A percentile compares a stretch with the other conserved stretches of the same genome.
These are phyloP conservation scores for Gymnorhina tibicen DNA, from an alignment of 2,113 vertebrate genomes.

Conservation along the genomic window DNA sequence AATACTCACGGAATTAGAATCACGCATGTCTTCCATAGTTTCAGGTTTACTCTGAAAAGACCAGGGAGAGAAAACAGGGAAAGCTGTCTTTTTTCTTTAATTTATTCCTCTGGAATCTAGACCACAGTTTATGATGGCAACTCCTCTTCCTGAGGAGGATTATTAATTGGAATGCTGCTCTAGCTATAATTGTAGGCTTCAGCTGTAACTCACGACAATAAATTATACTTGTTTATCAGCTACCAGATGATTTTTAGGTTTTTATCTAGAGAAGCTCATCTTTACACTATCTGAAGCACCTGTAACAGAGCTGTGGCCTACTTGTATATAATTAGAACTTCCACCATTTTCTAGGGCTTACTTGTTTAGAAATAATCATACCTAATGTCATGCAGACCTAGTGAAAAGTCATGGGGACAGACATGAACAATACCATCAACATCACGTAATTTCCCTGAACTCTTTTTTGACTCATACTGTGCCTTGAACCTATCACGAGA, in stretches of 20 bases:
- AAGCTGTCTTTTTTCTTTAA: not conserved
- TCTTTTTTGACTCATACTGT: not conserved
- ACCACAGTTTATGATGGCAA: not conserved
- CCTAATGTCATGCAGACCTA: not conserved
- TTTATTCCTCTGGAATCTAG: not conserved
- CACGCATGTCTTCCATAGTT: not conserved
- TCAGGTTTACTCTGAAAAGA: not conserved
- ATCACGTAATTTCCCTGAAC: not conserved
- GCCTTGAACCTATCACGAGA: not conserved
- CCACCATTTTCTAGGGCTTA: not conserved
- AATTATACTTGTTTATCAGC: not conserved
- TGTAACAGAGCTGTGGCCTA: not conserved
- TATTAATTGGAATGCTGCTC: not conserved
- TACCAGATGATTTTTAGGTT: not conserved
- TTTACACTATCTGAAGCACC: not conserved
- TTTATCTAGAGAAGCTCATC: not conserved
- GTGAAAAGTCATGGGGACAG: not conserved
- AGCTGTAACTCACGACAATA: not conserved
- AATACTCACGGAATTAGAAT: not conserved
- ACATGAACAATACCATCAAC: not conserved
- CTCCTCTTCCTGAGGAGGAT: not conserved
- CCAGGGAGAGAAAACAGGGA: not conserved
- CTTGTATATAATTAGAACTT: not conserved
- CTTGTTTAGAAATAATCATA: not conserved
- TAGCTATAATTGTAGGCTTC: not conserved